Evolutionary conservation across 2,113 vertebrate species (phyloP).

Genomic region (Corvus hawaiiensis): DNA sequence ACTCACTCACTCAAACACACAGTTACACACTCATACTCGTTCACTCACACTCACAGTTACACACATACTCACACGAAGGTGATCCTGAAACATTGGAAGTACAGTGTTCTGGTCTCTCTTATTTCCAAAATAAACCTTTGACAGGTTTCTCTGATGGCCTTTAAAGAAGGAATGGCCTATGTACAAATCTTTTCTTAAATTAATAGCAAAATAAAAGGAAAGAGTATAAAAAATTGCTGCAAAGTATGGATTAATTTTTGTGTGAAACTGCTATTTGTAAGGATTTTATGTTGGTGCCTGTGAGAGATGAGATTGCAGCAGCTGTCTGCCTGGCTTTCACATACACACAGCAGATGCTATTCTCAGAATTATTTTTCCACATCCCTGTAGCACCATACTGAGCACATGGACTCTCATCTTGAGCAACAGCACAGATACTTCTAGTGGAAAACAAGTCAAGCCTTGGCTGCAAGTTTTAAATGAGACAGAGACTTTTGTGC

Average conservation of each 20-base stretch:
- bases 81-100: neutral
- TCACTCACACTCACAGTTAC: neutral
- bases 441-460: neutral
- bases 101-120: neutral
- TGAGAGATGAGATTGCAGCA: neutral
- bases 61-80: neutral
- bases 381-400: fast-evolving
- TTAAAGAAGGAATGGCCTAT: neutral
- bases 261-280: neutral
- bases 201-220: neutral
- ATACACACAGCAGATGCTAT: neutral
- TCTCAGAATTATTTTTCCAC: neutral
- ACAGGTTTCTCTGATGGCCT: neutral
- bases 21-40: neutral
- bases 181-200: neutral
- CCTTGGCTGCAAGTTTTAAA: neutral
- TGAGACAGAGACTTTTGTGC: neutral
- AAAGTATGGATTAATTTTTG: neutral
- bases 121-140: neutral
- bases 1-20: neutral
- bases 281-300: neutral
- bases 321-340: neutral
- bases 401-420: neutral
- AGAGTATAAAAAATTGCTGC: neutral
- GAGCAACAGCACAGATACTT: neutral